Base-by-base conservation (phyloP, 1,140 invertebrate genomes). In the Sycophila sp. region DNA sequence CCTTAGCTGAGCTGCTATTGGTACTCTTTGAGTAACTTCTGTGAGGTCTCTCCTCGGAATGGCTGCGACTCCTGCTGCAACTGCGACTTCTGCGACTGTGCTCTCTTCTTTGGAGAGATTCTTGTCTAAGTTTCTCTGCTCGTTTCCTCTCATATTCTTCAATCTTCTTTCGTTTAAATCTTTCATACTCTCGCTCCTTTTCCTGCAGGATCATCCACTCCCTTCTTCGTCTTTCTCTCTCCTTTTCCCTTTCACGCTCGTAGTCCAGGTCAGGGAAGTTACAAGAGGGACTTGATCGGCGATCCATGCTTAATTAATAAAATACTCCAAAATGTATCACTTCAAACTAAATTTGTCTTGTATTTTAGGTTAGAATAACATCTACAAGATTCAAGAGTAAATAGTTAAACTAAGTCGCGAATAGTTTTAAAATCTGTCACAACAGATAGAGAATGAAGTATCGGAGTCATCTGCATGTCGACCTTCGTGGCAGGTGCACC, bases 141-240 rank as follows among this genome's bases (percentile, higher is more conserved):
- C 65, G 40, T 47, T 49, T 58, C 40, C 58, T 68, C 47, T 73
- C 58, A 42, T 63, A 69, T 17, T 73, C 71, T 63, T 68, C 64
- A 59, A 73, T 73, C 45, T 69, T 73, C 28, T 69, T 53, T 13
- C 15, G 36, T 34, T 73, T 69, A 13, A 68, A 45, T 11, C 34
- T 13, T 38, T 73, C 72, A 24, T 73, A 60, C 22, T 69, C 42
- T 36, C 42, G 26, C 13, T 56, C 55, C 19, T 49, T 60, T 19
- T 69, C 47, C 10, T 69, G 66, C 13, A 53, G 51, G 19, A 60
- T 66, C 47, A 26, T 65, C 72, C 72, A 73, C 7, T 26, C 59
- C 30, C 34, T 42, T 51, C 72, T 69, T 26, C 67, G 30, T 30
- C 24, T 38, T 22, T 42, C 32, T 19, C 45, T 63, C 28, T 73